phyloP scores from a whole-genome alignment of 2,888 invertebrate genomes.

The Hylaea fasciaria region DNA sequence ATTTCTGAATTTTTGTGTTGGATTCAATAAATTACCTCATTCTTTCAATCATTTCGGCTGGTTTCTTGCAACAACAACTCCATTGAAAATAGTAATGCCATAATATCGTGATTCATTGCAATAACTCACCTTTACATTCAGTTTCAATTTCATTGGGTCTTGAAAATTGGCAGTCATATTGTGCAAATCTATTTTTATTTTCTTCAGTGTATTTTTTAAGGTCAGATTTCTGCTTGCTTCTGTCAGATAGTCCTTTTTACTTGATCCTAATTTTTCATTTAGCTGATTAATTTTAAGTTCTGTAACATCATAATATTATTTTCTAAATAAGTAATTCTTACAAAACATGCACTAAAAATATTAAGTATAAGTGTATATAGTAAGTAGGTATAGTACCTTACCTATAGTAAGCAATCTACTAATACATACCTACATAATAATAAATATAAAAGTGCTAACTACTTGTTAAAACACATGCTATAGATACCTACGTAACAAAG shows the following conservation, averaged over 20 bases:
- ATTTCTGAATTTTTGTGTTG: neutral
- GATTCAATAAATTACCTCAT: conserved; percentile 1
- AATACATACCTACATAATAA: neutral
- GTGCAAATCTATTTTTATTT: conserved; percentile 92
- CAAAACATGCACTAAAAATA: neutral
- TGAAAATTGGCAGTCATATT: conserved; percentile 91
- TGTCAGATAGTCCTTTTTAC: conserved; percentile 88
- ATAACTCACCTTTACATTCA: conserved; percentile 80
- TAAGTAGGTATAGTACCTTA: no score
- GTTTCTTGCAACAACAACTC: conserved; percentile 14
- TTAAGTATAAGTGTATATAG: no score
- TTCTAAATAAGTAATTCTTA: no score
- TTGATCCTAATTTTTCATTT: conserved; percentile 90
- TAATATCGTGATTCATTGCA: conserved; percentile 24
- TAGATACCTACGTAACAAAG: neutral
- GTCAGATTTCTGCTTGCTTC: conserved; percentile 87
- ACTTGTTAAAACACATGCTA: conserved; percentile 1
- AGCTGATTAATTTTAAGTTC: conserved; percentile 91
- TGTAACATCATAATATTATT: conserved; percentile 59
- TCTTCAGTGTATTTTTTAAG: conserved; percentile 87
- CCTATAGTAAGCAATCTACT: no score
- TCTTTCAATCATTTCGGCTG: conserved; percentile 38
- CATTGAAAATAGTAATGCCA: conserved; percentile 19
- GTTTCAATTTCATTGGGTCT: conserved; percentile 87
- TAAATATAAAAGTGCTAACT: neutral